These are phyloP conservation scores for Lasioglossum oenotherae DNA, from an alignment of 2,888 invertebrate species.

Conservation along the genomic window DNA sequence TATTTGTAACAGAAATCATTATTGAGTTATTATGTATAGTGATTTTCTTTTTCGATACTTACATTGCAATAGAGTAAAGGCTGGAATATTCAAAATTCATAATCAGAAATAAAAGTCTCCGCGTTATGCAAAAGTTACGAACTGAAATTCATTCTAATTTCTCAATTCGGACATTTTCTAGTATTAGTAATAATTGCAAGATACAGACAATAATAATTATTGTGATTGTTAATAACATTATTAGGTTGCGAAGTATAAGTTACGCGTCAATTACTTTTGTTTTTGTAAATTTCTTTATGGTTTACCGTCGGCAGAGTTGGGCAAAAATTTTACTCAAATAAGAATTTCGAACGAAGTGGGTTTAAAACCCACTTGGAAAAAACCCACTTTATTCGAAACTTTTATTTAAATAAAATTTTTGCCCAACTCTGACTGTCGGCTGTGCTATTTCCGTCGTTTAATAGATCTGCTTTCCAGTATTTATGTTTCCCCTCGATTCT, in stretches of 20 bases:
- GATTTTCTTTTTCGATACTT: not conserved
- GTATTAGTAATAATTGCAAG: not conserved
- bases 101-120: no score
- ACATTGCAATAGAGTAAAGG: not conserved
- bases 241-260: not conserved
- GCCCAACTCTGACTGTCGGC: constrained; percentile 49
- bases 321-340: no score
- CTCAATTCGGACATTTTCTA: not conserved
- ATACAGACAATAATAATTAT: no score
- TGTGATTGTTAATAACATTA: not conserved
- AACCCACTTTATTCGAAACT: no score
- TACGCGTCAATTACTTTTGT: constrained; percentile 23
- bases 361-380: no score
- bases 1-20: not conserved
- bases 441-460: constrained; percentile 51
- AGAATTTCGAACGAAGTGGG: no score
- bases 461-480: constrained; percentile 52
- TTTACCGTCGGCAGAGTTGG: constrained; percentile 52
- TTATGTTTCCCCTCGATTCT: constrained; percentile 56
- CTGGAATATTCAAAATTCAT: no score
- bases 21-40: not conserved
- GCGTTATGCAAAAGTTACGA: not conserved
- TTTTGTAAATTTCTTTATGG: constrained; percentile 54
- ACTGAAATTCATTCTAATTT: not conserved
- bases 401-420: no score